Percentiles rank a stretch among this genome's conserved stretches.
These are phyloP conservation scores for Tautogolabrus adspersus DNA, from an alignment of 2,113 vertebrate genomes.

Conservation along the genomic window DNA sequence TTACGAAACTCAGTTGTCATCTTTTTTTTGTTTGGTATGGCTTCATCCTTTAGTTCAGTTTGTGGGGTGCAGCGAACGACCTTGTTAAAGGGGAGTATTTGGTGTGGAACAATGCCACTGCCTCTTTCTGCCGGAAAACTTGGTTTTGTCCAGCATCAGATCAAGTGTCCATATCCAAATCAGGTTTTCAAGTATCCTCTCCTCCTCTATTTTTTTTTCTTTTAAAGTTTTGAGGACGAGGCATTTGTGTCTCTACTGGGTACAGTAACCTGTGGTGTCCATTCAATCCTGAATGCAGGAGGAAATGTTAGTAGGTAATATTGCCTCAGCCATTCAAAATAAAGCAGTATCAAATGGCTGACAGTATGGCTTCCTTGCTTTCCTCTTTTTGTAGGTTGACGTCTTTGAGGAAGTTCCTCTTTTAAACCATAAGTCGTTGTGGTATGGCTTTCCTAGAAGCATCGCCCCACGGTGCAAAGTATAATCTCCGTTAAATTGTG, in stretches of 20 bases:
- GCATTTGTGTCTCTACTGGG: conserved; percentile 69
- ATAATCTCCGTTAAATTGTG: conserved; percentile 22
- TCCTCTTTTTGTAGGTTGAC: conserved; percentile 33
- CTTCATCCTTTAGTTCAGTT: conserved; percentile 26
- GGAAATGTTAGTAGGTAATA: conserved; percentile 24
- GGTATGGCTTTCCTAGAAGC: conserved; percentile 32
- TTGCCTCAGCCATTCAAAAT: conserved; percentile 24
- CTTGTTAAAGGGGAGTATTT: conserved; percentile 50
- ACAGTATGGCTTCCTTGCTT: conserved; percentile 32
- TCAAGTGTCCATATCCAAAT: conserved; percentile 70
- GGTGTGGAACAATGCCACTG: conserved; percentile 63
- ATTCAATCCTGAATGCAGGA: conserved; percentile 59
- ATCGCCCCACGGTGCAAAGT: not conserved
- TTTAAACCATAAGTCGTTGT: conserved; percentile 27
- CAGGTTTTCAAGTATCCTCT: conserved; percentile 67
- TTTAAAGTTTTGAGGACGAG: conserved; percentile 58
- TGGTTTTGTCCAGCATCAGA: conserved; percentile 60
- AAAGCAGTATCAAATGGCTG: conserved; percentile 32
- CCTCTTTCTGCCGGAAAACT: conserved; percentile 43
- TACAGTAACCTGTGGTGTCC: conserved; percentile 67
- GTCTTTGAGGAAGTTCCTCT: conserved; percentile 55
- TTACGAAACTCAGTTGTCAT: not conserved
- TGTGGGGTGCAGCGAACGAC: conserved; percentile 2
- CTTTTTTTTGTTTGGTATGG: not conserved
- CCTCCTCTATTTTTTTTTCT: conserved; percentile 28